phyloP scores from a whole-genome alignment of 2,888 invertebrate genomes.

The Lasioglossum lativentre region DNA sequence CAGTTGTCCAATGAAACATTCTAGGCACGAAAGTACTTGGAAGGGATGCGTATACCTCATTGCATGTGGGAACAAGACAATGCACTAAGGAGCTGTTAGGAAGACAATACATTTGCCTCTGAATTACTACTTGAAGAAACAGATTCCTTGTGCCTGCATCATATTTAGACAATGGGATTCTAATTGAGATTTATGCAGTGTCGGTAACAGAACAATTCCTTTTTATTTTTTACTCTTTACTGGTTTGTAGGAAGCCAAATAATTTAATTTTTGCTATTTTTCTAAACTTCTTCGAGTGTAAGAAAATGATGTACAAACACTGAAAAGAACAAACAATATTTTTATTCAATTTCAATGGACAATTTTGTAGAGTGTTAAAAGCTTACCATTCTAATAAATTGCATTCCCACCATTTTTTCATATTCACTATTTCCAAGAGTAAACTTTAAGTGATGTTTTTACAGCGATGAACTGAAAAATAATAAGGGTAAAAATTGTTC shows the following conservation, averaged over 20 bases:
- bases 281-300: background rate
- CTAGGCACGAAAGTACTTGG: conserved; percentile 42
- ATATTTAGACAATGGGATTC: background rate
- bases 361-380: background rate
- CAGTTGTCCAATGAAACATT: conserved; percentile 51
- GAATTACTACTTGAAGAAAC: background rate
- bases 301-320: background rate
- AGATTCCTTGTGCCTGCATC: background rate
- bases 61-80: conserved; percentile 56
- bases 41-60: conserved; percentile 26
- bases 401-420: background rate
- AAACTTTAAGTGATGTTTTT: no score
- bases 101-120: background rate
- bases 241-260: background rate
- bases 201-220: background rate
- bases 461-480: background rate
- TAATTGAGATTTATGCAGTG: background rate
- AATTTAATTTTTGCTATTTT: background rate
- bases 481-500: background rate
- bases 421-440: background rate
- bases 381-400: background rate
- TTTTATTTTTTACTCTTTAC: background rate
- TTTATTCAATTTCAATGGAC: background rate
- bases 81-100: conserved; percentile 18
- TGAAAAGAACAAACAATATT: background rate